phyloP scores from a whole-genome alignment of 2,888 invertebrate species.

The Timandra comae region DNA sequence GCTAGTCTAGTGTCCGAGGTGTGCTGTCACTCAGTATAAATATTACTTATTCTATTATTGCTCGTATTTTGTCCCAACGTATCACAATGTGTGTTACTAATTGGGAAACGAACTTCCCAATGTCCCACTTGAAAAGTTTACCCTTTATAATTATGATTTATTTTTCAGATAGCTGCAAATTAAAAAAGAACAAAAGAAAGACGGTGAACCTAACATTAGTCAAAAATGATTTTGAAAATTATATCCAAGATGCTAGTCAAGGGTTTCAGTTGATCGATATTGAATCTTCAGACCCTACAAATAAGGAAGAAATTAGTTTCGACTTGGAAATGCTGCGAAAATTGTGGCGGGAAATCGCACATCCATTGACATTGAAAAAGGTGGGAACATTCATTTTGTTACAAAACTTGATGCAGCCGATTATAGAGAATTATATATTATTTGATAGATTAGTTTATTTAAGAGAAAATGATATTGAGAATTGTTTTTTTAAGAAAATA shows the following conservation, averaged over 20 bases:
- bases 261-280: constrained; percentile 41
- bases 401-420: constrained; percentile 52
- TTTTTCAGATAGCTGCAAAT: constrained; percentile 61
- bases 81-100: too few species aligned
- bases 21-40: too few species aligned
- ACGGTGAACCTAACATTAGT: constrained; percentile 46
- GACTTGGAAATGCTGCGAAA: constrained; percentile 35
- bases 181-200: constrained; percentile 64
- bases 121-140: neutral
- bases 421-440: constrained; percentile 56
- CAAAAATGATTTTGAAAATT: constrained; percentile 44
- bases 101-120: neutral
- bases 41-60: too few species aligned
- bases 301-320: constrained; percentile 23
- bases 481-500: constrained; percentile 70
- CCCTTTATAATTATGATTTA: too few species aligned
- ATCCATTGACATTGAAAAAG: constrained; percentile 31
- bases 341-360: constrained; percentile 44
- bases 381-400: constrained; percentile 51
- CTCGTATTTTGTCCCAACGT: too few species aligned
- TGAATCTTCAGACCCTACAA: neutral
- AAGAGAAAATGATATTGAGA: constrained; percentile 42
- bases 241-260: constrained; percentile 37
- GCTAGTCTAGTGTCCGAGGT: too few species aligned
- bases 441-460: constrained; percentile 56